Evolutionary conservation across 2,797 vertebrate genomes (phyloP), one percentile per base, ranked within the genome.

Genomic region (Acanthopagrus latus): DNA sequence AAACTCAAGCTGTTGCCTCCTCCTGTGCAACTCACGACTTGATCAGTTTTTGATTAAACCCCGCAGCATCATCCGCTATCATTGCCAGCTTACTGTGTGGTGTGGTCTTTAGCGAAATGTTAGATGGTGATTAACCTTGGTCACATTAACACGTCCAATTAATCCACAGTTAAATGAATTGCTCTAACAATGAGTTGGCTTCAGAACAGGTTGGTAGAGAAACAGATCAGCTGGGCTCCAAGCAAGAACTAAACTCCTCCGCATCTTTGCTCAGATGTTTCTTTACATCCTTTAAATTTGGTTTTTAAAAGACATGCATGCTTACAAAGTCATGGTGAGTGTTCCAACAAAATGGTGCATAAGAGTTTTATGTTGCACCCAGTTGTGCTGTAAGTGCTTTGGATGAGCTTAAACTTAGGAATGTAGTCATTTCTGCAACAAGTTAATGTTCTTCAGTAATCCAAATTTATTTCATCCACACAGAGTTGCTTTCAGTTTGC

Each of bases 1-100:
- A 88, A 74, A 89, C 84, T 88, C 87, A 87, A 91, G 90, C 87
- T 90, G 85, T 74, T 56, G 64, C 73, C 71, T 79, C 65, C 77
- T 68, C 76, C 80, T 56, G 67, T 47, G 87, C 41, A 8, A 60
- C 66, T 70, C 66, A 27, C 3, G 1, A 71, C 63, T 46, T 77
- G 79, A 87, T 79, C 70, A 29, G 29, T 64, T 78, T 84, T 55
- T 47, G 54, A 84, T 86, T 70, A 81, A 87, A 86, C 57, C 29
- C 63, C 27, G 78, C 71, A 3, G 58, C 64, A 57, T 89, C 82
- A 10, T 67, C 69, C 84, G 83, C 62, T 69, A 81, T 56, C 60
- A 12, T 43, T 43, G 66, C 78, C 25, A 64, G 25, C 46, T 71
- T n/a, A n/a, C 70, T 44, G 25, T 21, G 58, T 66, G 12, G 16